A percentile compares a stretch with the other conserved stretches of the same genome.
Evolutionary conservation across 1,140 invertebrate genomes (phyloP).

Genomic region (Leptoteleia sp.): DNA sequence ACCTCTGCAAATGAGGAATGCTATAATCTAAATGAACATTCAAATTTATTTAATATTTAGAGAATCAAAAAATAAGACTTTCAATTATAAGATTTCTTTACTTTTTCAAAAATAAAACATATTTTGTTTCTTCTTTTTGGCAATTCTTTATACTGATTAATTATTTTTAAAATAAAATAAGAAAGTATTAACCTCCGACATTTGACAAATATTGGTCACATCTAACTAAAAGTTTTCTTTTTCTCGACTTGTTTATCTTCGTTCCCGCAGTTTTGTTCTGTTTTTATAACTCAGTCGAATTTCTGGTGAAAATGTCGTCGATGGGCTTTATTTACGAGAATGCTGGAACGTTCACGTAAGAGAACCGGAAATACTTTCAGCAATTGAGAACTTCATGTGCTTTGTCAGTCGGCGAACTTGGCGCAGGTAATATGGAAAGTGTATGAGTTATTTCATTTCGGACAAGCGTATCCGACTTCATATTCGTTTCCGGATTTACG

Average conservation of each 20-base stretch:
- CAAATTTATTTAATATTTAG: too few species aligned
- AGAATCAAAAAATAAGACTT: too few species aligned
- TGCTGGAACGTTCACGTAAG: conserved; percentile 5
- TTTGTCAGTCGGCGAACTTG: conserved; percentile 46
- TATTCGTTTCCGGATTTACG: conserved; percentile 6
- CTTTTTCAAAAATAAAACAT: too few species aligned
- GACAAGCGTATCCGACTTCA: conserved; percentile 5
- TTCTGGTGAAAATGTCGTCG: conserved; percentile 26
- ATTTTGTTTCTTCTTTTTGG: too few species aligned
- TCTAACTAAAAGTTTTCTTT: conserved; percentile 8
- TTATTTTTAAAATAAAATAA: too few species aligned
- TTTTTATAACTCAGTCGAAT: conserved; percentile 29
- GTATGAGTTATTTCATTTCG: conserved; percentile 36
- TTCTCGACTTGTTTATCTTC: conserved; percentile 39
- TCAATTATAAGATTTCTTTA: too few species aligned
- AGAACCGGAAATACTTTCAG: conserved; percentile 26
- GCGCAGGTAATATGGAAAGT: conserved; percentile 47
- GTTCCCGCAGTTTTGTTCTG: conserved; percentile 7
- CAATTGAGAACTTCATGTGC: conserved; percentile 44
- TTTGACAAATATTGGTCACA: conserved; percentile 1
- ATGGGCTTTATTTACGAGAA: conserved; percentile 40
- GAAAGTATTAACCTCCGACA: too few species aligned
- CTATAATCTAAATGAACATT: too few species aligned
- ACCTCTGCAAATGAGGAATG: too few species aligned
- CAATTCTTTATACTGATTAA: too few species aligned